Evolutionary conservation across 2,797 vertebrate genomes (phyloP), one percentile per base, ranked within the genome.

Genomic region (Neostethus bicornis): DNA sequence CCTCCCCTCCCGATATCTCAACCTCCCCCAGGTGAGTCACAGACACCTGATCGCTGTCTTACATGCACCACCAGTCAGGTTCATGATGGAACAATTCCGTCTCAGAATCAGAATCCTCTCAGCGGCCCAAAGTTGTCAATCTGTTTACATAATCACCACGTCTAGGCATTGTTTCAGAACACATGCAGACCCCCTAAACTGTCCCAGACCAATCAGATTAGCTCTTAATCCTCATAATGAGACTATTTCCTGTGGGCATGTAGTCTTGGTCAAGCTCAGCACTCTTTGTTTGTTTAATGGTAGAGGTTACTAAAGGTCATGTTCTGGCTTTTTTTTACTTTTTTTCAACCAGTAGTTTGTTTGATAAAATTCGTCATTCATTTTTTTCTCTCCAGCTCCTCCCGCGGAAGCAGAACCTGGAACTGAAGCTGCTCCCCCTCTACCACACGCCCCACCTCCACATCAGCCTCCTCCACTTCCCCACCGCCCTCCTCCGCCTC

Each of bases 391-490:
- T 70, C 79, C 93, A 0, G 89, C 94, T 1, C 89, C 92, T 16
- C 90, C 95, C 10, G 60, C 87, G 1, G 96, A 96, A 70, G 91
- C 91, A 0, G 97, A 98, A 54, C 92, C 85, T 1, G 81, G 89
- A 2, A 89, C 77, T 32, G 96, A 98, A 71, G 83, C 13, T 44
- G 96, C 71, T 53, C 95, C 84, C 73, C 94, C 85, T 88, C 94
- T 81, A 75, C 94, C 75, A 61, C 92, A 95, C 80, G 73, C 94
- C 83, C 96, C 96, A 2, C 95, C 95, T 1, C 92, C 95, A 4
- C 96, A 95, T 63, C 93, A 94, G 3, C 94, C 96, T 5, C 93
- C 96, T 6, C 96, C 95, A 0, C 92, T 95, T 3, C 88, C 95
- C 41, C 95, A 95, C 0, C 96, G 94, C 7, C 96, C 96, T 0